phyloP scores from a whole-genome alignment of 2,797 vertebrate species.

The Chlorospingus semifuscus region DNA sequence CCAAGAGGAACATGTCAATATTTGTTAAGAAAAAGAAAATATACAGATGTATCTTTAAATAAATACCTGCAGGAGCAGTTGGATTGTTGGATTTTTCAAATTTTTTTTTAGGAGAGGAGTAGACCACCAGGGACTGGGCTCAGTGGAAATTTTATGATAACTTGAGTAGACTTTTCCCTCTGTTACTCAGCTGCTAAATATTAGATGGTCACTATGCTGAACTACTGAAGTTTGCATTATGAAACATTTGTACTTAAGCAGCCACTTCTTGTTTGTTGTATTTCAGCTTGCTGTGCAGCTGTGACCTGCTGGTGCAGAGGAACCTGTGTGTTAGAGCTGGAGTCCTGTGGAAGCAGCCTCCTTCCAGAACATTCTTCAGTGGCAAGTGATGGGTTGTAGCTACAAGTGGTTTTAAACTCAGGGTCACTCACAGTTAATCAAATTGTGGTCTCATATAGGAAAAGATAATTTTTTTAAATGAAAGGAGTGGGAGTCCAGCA shows the following conservation, averaged over 20 bases:
- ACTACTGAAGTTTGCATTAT: neutral
- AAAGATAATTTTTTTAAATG: neutral
- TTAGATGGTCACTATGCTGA: neutral
- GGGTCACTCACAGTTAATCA: neutral
- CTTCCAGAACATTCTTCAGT: conserved; percentile 48
- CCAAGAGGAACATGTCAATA: neutral
- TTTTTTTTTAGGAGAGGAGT: neutral
- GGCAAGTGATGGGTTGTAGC: conserved; percentile 58
- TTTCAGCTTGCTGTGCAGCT: conserved; percentile 53
- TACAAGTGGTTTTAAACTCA: neutral
- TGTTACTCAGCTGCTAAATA: neutral
- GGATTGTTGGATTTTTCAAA: neutral
- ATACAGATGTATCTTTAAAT: neutral
- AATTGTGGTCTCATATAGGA: neutral
- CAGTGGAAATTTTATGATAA: neutral
- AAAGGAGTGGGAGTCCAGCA: neutral
- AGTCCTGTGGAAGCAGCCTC: conserved; percentile 33
- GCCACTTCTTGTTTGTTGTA: neutral
- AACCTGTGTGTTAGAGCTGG: neutral
- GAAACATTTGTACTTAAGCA: neutral
- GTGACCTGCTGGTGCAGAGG: neutral
- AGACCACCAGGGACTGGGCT: neutral
- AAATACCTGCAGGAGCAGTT: neutral
- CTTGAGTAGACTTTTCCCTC: neutral
- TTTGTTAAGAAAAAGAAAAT: neutral